phyloP scores from a whole-genome alignment of 2,888 invertebrate genomes.

The Thymelicus sylvestris region DNA sequence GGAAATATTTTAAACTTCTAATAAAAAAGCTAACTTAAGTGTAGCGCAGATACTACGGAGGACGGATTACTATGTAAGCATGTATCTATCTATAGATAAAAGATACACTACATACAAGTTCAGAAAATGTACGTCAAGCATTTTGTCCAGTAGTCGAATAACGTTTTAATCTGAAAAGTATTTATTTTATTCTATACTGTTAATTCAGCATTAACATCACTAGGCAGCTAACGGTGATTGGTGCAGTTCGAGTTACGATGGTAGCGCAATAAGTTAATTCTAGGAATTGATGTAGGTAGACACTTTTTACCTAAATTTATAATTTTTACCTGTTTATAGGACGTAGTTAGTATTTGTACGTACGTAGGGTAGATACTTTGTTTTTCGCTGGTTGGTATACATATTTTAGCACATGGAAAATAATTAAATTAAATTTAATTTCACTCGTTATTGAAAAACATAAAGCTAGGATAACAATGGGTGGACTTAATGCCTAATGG shows the following conservation, averaged over 20 bases:
- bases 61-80: too few species aligned
- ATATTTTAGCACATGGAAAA: background rate
- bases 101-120: too few species aligned
- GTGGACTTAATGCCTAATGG: too few species aligned
- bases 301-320: conserved; percentile 1
- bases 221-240: conserved; percentile 20
- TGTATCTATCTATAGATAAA: too few species aligned
- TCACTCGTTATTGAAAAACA: too few species aligned
- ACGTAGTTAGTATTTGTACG: background rate
- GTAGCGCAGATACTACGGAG: too few species aligned
- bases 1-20: too few species aligned
- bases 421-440: too few species aligned
- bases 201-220: conserved; percentile 3
- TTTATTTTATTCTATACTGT: conserved; percentile 2
- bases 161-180: conserved; percentile 21
- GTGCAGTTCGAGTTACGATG: conserved; percentile 14
- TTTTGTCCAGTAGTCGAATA: background rate
- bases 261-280: conserved; percentile 13
- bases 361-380: too few species aligned
- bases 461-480: background rate
- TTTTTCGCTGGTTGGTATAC: too few species aligned
- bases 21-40: too few species aligned
- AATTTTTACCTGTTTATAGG: background rate
- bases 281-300: conserved; percentile 11
- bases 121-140: background rate